phyloP scores from a whole-genome alignment of 2,888 invertebrate genomes.

The Belgica antarctica region DNA sequence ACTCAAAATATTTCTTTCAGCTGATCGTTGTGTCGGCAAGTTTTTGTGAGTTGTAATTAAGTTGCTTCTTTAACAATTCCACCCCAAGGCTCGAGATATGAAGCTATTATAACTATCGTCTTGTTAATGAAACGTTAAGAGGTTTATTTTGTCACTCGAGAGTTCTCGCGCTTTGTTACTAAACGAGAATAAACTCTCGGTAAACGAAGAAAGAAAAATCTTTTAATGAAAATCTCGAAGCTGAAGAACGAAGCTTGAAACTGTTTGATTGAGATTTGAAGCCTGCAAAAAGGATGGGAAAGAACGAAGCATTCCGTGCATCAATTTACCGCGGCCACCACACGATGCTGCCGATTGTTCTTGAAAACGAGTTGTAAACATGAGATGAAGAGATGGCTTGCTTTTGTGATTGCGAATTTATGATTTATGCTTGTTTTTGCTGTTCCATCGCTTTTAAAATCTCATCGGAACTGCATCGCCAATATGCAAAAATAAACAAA shows the following conservation, averaged over 20 bases:
- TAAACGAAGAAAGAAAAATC: background rate
- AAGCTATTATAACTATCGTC: constrained; percentile 12
- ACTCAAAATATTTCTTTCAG: constrained; percentile 34
- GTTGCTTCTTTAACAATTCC: background rate
- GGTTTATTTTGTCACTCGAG: background rate
- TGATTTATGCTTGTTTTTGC: constrained; percentile 19
- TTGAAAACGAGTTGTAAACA: too few species aligned
- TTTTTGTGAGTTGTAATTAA: constrained; percentile 17
- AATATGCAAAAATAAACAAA: constrained; percentile 37
- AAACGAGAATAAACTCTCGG: background rate
- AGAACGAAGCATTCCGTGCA: background rate
- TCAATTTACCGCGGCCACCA: background rate
- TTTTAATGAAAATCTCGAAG: constrained; percentile 19
- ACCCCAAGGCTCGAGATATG: background rate
- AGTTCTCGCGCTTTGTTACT: too few species aligned
- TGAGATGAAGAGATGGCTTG: background rate
- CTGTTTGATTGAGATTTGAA: background rate
- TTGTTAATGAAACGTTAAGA: background rate
- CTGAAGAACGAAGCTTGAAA: background rate
- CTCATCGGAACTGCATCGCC: constrained; percentile 21
- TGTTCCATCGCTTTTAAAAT: constrained; percentile 8
- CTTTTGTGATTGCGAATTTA: background rate
- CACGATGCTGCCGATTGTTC: constrained; percentile 10
- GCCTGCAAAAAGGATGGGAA: background rate
- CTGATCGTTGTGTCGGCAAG: constrained; percentile 7